Conservation (phyloP, 1,140 invertebrate species). For the Solenopsis invicta region DNA sequence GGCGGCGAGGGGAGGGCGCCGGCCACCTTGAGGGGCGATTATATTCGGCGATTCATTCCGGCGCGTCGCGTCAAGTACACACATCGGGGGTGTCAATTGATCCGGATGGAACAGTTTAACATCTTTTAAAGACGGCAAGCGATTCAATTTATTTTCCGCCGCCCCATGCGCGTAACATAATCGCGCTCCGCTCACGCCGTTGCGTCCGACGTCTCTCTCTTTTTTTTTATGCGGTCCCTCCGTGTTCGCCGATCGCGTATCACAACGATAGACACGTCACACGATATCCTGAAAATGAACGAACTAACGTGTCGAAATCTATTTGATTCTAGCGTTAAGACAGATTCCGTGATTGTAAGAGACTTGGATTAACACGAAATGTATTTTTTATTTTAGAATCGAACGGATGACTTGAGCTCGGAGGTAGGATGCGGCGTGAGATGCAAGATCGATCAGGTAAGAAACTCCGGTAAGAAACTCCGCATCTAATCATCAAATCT, state of each 20-base stretch:
- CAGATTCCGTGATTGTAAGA: neutral
- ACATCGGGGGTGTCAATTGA: constrained; percentile 81
- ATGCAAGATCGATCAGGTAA: constrained; percentile 88
- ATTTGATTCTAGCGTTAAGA: neutral
- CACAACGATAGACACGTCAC: neutral
- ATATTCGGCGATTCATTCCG: constrained; percentile 80
- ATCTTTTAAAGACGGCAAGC: constrained; percentile 83
- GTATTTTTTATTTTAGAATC: constrained; percentile 88
- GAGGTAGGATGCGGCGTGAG: constrained; percentile 89
- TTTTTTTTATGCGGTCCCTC: neutral
- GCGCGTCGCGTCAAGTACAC: constrained; percentile 65
- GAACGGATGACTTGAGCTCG: constrained; percentile 88
- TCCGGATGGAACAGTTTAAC: constrained; percentile 85
- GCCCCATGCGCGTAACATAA: constrained; percentile 67
- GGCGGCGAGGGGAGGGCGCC: neutral
- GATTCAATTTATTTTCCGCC: constrained; percentile 83
- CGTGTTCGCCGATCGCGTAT: neutral
- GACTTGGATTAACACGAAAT: neutral
- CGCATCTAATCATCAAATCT: neutral
- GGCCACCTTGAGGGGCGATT: constrained; percentile 70
- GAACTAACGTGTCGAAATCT: neutral
- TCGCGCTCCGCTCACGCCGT: constrained; percentile 29
- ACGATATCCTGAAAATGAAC: neutral
- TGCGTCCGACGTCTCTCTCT: constrained; percentile 13
- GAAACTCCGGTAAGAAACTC: constrained; percentile 77